Evolutionary conservation across 2,113 vertebrate genomes (phyloP), one percentile per base, ranked within the genome.

Genomic region (Otocyon megalotis): DNA sequence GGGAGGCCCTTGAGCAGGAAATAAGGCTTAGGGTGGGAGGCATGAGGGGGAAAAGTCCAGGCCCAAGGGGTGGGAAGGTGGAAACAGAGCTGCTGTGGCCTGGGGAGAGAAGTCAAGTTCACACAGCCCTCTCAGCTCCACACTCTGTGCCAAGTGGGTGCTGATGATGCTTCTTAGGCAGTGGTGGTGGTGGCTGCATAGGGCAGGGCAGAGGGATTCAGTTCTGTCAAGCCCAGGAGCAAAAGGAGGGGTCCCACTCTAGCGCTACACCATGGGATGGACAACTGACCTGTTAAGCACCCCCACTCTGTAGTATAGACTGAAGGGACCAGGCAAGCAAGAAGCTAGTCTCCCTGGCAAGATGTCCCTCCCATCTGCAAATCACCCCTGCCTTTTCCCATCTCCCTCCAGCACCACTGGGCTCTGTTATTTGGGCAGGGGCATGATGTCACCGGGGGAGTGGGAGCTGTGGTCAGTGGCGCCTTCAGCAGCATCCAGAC

Each of bases 1-100:
- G 60, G 53, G 32, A 96, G 80, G 81, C 37, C 19, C 15, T 54
- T 43, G 13, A 83, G 74, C 94, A 84, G 80, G 95, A 98, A 96
- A 92, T 32, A 35, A n/a, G 77, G 32, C 71, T 96, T 11, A 76
- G 74, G 89, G 60, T 48, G 67, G 22, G 60, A 71, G 17, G 43
- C 11, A 19, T 8, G 58, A 11, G 43, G 28, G 48, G 2, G 28
- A n/a, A 8, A 50, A 24, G 37, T n/a, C 50, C 43, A 56, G 48
- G 37, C 63, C 8, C 10, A 7, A 60, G 43, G 74, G 60, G 26
- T 37, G 22, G 22, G 8, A 90, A 56, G 0, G 3, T n/a, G 24
- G 53, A 71, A 56, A n/a, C 30, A 80, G 69, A 72, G 69, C 16
- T 0, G 0, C n/a, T 10, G 12, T 7, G n/a, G 12, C 58, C 32